phyloP scores from a whole-genome alignment of 2,113 vertebrate species.

The Chaenogobius annularis region DNA sequence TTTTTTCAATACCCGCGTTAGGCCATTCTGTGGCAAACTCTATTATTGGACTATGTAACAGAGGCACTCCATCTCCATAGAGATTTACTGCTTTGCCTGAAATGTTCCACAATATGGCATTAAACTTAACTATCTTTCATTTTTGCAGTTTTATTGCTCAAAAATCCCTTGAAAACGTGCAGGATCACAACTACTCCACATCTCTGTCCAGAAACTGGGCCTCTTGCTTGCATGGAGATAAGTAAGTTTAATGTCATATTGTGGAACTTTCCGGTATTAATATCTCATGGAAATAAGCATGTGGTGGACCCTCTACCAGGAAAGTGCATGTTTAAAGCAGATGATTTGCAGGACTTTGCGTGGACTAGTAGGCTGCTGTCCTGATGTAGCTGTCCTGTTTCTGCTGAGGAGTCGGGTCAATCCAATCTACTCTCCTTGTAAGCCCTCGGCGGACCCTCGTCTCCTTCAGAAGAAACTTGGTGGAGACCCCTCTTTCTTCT shows the following conservation, averaged over 20 bases:
- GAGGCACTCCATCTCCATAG: too few relatives aligned
- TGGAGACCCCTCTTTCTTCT: constrained; percentile 49
- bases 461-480: constrained; percentile 63
- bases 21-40: too few relatives aligned
- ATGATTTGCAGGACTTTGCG: neutral
- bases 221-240: too few relatives aligned
- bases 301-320: neutral
- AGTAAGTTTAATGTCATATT: too few relatives aligned
- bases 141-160: neutral
- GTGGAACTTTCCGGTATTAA: neutral
- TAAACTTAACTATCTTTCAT: neutral
- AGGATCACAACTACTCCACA: too few relatives aligned
- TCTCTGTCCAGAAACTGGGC: too few relatives aligned
- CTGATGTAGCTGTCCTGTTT: constrained; percentile 53
- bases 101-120: neutral
- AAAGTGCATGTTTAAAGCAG: too few relatives aligned
- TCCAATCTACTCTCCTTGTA: constrained; percentile 50
- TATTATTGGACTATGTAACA: neutral
- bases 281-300: neutral
- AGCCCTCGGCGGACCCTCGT: constrained; percentile 53
- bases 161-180: too few relatives aligned
- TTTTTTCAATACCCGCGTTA: too few relatives aligned
- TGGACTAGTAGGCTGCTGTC: neutral
- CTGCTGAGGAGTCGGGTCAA: constrained; percentile 54
- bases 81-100: neutral